Base-by-base conservation (phyloP, 2,113 vertebrate species). In the Andinoacara biseriatus region DNA sequence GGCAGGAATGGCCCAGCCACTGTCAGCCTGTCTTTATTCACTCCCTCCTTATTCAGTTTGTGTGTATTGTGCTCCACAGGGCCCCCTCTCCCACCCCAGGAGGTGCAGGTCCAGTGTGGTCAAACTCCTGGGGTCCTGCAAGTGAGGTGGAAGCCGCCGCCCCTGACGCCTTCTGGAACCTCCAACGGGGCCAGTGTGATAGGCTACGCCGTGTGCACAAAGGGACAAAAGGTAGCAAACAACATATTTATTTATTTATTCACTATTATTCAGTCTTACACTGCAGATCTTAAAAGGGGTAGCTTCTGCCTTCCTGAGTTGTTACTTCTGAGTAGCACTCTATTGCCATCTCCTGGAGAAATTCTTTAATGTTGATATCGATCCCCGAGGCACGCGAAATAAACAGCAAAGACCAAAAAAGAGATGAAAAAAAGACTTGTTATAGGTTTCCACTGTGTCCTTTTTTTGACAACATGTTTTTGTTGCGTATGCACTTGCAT, bases 181-280 rank as follows among this genome's bases (percentile, higher is more conserved):
- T 99, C 98, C 72, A 98, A 98, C 0, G 98, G 98, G 0, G 98
- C 98, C 85, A 96, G 29, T 0, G 98, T 99, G 35, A 97, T 97
- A 0, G 98, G 98, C 85, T 99, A 99, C 0, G 96, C 96, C 2
- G 97, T 99, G 74, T 99, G 97, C 46, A 97, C 96, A 58, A 97
- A 97, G 90, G 97, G 97, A 86, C 97, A 99, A 92, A 97, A 97
- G 97, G 98, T 99, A 92, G n/a, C 90, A 94, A 49, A 72, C 26
- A 54, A 54, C 20, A 31, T 31, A 9, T 58, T 22, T 8, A 2
- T 10, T 5, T 35, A 31, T 13, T 20, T 20, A 2, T 54, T 14
- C 33, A 18, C 14, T 59, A 38, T 29, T 24, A 60, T 15, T 1
- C 3, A 10, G 58, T 54, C 5, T 29, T 52, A 20, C 6, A n/a